Evolutionary conservation across 2,888 invertebrate genomes (phyloP).

Genomic region (Stenodema calcarata): DNA sequence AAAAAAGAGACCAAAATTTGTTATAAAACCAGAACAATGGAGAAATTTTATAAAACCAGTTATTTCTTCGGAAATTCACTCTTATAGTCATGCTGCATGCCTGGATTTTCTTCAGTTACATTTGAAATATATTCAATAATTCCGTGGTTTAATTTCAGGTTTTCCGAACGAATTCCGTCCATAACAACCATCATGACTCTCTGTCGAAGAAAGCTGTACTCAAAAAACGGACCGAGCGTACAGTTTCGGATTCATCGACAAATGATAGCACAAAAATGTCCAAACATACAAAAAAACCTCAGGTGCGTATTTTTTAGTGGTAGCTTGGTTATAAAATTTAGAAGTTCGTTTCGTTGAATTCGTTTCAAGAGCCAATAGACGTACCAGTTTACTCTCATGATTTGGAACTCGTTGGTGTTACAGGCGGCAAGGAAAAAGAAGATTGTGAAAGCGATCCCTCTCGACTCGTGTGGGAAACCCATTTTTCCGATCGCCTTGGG

Average conservation of each 20-base stretch:
- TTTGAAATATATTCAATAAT: background rate
- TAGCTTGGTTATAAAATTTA: no score
- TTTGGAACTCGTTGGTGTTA: background rate
- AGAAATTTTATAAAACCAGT: no score
- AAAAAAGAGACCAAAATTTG: no score
- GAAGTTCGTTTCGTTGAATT: no score
- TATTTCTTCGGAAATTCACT: no score
- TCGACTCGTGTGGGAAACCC: constrained; percentile 72
- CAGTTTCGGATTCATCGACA: constrained; percentile 33
- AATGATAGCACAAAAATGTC: constrained; percentile 38
- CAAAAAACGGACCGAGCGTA: constrained; percentile 23
- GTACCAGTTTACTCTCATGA: no score
- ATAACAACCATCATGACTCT: background rate
- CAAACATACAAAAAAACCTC: constrained; percentile 51
- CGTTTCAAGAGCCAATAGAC: no score
- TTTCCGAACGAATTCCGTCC: background rate
- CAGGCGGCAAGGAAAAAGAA: constrained; percentile 58
- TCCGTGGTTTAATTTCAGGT: background rate
- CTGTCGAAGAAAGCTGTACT: constrained; percentile 14
- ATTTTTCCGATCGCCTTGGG: constrained; percentile 76
- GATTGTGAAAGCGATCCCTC: constrained; percentile 69
- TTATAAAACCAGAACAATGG: no score
- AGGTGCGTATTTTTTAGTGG: background rate
- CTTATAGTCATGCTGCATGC: no score
- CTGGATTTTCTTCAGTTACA: no score